Percentiles rank a stretch among this genome's conserved stretches.
Evolutionary conservation across 2,888 invertebrate species (phyloP).

Genomic region (Metellina segmentata): DNA sequence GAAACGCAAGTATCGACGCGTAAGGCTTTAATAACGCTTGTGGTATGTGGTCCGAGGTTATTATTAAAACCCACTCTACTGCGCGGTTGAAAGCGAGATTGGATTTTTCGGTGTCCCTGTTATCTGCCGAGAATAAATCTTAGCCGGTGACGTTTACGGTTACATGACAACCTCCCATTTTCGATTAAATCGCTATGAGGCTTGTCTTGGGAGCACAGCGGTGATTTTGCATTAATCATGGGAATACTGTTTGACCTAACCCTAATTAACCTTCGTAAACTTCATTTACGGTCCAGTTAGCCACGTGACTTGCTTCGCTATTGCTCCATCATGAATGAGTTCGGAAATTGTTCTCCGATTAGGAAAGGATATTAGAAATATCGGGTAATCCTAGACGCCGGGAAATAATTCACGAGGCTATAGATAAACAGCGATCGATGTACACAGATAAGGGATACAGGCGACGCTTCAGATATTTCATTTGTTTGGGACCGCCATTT

Average conservation of each 20-base stretch:
- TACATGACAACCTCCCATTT: constrained; percentile 60
- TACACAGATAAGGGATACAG: constrained; percentile 54
- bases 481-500: constrained; percentile 56
- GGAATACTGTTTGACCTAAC: constrained; percentile 62
- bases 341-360: constrained; percentile 50
- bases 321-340: constrained; percentile 42
- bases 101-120: constrained; percentile 36
- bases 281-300: constrained; percentile 59
- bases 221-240: constrained; percentile 67
- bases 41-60: constrained; percentile 10
- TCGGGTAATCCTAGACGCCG: constrained; percentile 55
- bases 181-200: constrained; percentile 61
- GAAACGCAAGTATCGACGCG: not conserved
- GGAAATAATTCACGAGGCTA: constrained; percentile 53
- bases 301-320: constrained; percentile 46
- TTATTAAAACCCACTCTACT: constrained; percentile 30
- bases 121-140: constrained; percentile 45
- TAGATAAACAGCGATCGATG: constrained; percentile 61
- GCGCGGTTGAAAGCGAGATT: constrained; percentile 14
- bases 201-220: constrained; percentile 44
- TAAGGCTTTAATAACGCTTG: constrained; percentile 16
- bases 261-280: constrained; percentile 63
- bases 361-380: constrained; percentile 65
- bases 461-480: constrained; percentile 37
- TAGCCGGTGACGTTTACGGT: constrained; percentile 31